Base-by-base conservation (phyloP, 2,888 invertebrate genomes). In the Pterostichus madidus region DNA sequence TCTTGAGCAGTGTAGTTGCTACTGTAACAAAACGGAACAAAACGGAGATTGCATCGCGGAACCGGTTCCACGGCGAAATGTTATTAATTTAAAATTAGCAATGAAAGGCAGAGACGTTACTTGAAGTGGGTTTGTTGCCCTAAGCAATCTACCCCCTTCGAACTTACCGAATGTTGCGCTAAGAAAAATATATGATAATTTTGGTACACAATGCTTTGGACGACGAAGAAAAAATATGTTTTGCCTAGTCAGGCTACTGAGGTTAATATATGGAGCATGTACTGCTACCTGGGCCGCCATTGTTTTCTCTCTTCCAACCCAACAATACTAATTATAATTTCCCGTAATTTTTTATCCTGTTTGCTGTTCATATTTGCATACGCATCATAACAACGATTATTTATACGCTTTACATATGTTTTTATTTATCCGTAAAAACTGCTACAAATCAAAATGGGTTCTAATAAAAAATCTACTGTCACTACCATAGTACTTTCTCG, bases 71-170 rank as follows among this genome's bases (percentile, higher is more conserved):
- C 24, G 11, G 53, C 31, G 35, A 80, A 80, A 80, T 80, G 80
- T 80, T 80, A 80, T 80, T 80, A 80, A 80, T 80, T 80, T 80
- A 80, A 80, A 80, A 80, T 80, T 80, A 80, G 80, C 73, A 73
- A 56, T 73, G 73, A 80, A 80, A 52, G 80, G 71, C 73, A 73
- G 39, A 80, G 80, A 80, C 80, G 80, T 80, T 80, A 80, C 73
- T 71, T 80, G 15, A 80, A 80, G 80, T 80, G 80, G 80, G 71
- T 59, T 73, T 56, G 71, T 71, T 61, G 44, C 64, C 79, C 52
- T 31, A 59, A 46, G 46, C 61, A 59, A 68, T 15, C 35, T 39
- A 53, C 24, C 32, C 59, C 80, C 71, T 73, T 80, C 68, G 32
- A 59, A 59, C 52, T 39, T 39, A 39, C 39, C 39, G 17, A 15